Percentiles rank a stretch among this genome's conserved stretches.
These are phyloP conservation scores for Neodiprion pinetum DNA, from an alignment of 1,140 invertebrate species.

Conservation along the genomic window DNA sequence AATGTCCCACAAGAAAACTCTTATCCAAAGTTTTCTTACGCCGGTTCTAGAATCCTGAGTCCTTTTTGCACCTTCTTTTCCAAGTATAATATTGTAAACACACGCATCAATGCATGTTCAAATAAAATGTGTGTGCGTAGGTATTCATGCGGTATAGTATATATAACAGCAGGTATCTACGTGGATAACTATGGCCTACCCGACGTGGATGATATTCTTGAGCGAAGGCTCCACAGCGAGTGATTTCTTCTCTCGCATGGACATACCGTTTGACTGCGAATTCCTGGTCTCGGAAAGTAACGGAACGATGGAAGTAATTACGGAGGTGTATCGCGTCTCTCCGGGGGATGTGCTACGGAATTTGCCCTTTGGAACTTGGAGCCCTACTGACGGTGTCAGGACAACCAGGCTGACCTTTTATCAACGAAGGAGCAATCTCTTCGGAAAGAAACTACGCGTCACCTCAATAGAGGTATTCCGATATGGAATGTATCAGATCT, in stretches of 20 bases:
- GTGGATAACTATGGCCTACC: constrained; percentile 55
- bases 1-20: too few species aligned
- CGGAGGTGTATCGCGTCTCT: constrained; percentile 51
- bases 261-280: constrained; percentile 50
- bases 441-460: constrained; percentile 49
- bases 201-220: constrained; percentile 54
- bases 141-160: background rate
- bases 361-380: constrained; percentile 43
- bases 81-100: too few species aligned
- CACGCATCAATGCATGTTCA: too few species aligned
- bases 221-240: constrained; percentile 36
- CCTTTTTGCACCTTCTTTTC: too few species aligned
- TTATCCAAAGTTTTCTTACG: too few species aligned
- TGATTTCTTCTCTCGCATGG: constrained; percentile 42
- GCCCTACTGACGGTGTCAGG: constrained; percentile 31
- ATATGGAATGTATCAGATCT: too few species aligned
- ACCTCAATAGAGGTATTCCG: constrained; percentile 31
- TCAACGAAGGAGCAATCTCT: constrained; percentile 50
- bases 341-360: constrained; percentile 37
- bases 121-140: too few species aligned
- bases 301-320: constrained; percentile 36
- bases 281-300: constrained; percentile 40
- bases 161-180: constrained; percentile 31
- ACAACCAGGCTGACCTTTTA: constrained; percentile 43
- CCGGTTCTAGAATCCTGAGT: too few species aligned